phyloP scores from a whole-genome alignment of 1,140 invertebrate genomes.

The Nymphalis io region DNA sequence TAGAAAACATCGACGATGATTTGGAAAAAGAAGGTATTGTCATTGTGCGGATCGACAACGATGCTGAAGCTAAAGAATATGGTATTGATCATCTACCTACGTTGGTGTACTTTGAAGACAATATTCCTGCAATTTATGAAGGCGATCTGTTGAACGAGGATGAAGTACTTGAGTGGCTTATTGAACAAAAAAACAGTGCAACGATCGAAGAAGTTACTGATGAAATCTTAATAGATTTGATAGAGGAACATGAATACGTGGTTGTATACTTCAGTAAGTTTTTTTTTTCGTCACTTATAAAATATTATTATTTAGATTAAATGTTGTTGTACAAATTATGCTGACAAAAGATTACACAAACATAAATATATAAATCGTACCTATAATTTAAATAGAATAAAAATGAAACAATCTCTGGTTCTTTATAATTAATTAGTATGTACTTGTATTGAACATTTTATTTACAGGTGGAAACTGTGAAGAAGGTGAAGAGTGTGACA shows the following conservation, averaged over 20 bases:
- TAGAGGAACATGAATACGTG: constrained; percentile 95
- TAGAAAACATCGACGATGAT: constrained; percentile 96
- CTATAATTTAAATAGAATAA: no score
- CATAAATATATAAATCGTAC: no score
- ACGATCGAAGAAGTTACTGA: constrained; percentile 97
- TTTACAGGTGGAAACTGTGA: constrained; percentile 89
- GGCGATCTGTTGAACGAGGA: constrained; percentile 95
- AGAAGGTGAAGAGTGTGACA: constrained; percentile 91
- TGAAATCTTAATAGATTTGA: constrained; percentile 92
- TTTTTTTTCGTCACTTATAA: neutral
- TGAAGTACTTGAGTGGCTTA: constrained; percentile 93
- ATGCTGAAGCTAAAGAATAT: constrained; percentile 93
- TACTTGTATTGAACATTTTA: neutral
- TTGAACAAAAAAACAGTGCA: constrained; percentile 94
- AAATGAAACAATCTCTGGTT: no score
- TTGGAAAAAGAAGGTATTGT: constrained; percentile 94
- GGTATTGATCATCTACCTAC: constrained; percentile 94
- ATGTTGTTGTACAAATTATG: no score
- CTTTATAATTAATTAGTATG: no score
- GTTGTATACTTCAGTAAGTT: constrained; percentile 95
- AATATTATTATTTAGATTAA: no score
- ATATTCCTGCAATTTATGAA: constrained; percentile 95
- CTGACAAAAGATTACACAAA: no score
- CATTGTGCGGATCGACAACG: constrained; percentile 93
- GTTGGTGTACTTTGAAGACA: constrained; percentile 94